A percentile compares a stretch with the other conserved stretches of the same genome.
These are phyloP conservation scores for Odobenus rosmarus DNA, from an alignment of 2,113 vertebrate genomes.

Conservation along the genomic window DNA sequence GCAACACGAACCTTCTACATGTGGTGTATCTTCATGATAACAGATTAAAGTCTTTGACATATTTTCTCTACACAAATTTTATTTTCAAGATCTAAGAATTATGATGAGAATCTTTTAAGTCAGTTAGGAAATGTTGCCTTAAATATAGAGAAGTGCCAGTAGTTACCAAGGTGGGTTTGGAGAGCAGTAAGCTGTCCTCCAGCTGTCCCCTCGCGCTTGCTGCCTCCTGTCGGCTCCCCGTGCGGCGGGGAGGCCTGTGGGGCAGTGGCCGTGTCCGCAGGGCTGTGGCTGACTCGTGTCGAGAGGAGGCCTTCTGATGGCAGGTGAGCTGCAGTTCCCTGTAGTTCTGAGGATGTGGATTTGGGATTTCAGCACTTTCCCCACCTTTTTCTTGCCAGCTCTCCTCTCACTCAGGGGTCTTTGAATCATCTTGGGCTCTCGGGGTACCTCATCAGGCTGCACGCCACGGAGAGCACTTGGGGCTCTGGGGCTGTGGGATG, in stretches of 20 bases:
- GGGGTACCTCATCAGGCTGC: accelerated
- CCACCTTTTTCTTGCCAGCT: neutral
- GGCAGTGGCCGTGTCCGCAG: neutral
- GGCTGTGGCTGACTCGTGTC: neutral
- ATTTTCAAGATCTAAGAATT: neutral
- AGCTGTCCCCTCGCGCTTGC: neutral
- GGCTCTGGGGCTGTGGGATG: neutral
- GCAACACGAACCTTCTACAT: neutral
- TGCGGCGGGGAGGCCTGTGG: neutral
- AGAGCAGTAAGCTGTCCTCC: neutral
- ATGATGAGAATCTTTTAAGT: neutral
- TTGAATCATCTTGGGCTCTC: neutral
- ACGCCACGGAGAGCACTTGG: neutral
- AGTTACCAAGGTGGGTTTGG: neutral
- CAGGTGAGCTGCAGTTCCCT: too few species aligned
- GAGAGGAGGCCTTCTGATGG: neutral
- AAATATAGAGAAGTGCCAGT: neutral
- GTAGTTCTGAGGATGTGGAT: neutral
- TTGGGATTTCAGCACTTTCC: neutral
- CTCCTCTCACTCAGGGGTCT: too few species aligned
- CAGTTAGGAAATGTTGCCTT: neutral
- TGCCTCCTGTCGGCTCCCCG: neutral
- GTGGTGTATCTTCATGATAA: neutral
- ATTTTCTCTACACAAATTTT: neutral
- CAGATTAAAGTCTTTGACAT: neutral